Percentiles rank a stretch among this genome's conserved stretches.
Evolutionary conservation across 2,888 invertebrate species (phyloP).

Genomic region (Chrysotoxum bicinctum): DNA sequence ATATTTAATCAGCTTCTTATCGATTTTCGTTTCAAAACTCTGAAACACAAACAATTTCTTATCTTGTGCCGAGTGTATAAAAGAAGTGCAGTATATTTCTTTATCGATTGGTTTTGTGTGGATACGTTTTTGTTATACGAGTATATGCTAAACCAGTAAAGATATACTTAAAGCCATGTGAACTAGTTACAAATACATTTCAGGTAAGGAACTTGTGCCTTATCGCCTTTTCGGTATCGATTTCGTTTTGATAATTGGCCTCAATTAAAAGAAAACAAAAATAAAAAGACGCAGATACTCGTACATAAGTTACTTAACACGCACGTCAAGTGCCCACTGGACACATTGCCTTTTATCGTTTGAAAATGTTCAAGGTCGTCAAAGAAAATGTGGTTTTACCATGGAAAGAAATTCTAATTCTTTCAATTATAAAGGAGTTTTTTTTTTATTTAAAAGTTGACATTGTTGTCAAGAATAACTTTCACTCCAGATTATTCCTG

Average conservation of each 20-base stretch:
- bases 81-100: background rate
- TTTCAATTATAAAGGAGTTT: background rate
- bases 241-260: slow-evolving; percentile 62
- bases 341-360: slow-evolving; percentile 4
- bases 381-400: slow-evolving; percentile 55
- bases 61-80: background rate
- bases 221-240: slow-evolving; percentile 50
- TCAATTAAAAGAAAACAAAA: slow-evolving; percentile 50
- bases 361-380: slow-evolving; percentile 56
- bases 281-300: slow-evolving; percentile 10
- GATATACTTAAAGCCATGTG: background rate
- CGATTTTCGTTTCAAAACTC: slow-evolving; percentile 11
- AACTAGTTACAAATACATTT: slow-evolving; percentile 1
- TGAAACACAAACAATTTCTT: background rate
- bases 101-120: slow-evolving; percentile 10
- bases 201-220: slow-evolving; percentile 2
- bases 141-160: background rate
- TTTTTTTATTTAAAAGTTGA: background rate
- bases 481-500: background rate
- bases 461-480: background rate
- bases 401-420: slow-evolving; percentile 34
- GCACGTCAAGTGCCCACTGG: slow-evolving; percentile 37
- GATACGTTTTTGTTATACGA: background rate
- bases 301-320: slow-evolving; percentile 18
- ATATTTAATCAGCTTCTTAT: slow-evolving; percentile 31